phyloP scores from a whole-genome alignment of 1,140 invertebrate species.

The Mamestra configurata region DNA sequence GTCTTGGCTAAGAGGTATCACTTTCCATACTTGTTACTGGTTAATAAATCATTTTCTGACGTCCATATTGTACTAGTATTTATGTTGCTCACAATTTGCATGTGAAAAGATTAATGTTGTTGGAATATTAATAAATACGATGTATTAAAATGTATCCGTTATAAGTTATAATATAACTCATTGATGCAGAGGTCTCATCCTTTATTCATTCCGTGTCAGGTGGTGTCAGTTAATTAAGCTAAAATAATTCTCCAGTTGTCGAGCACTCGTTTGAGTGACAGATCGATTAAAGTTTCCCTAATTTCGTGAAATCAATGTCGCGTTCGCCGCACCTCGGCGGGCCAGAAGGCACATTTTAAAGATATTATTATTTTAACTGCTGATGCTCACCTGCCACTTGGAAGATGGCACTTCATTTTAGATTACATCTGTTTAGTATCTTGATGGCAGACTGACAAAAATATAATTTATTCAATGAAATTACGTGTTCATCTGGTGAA shows the following conservation, averaged over 20 bases:
- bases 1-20: not conserved
- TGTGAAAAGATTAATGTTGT: conserved; percentile 7
- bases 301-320: conserved; percentile 54
- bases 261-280: conserved; percentile 55
- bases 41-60: not conserved
- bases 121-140: not conserved
- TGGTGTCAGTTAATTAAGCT: conserved; percentile 48
- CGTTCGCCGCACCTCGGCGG: conserved; percentile 9
- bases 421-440: conserved; percentile 42
- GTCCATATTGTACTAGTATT: not conserved
- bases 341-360: conserved; percentile 30
- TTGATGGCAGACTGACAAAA: not conserved
- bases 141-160: not conserved
- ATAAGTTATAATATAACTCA: not conserved
- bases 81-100: conserved; percentile 7
- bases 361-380: conserved; percentile 48
- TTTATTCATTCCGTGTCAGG: conserved; percentile 32
- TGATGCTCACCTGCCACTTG: conserved; percentile 50
- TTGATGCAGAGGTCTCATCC: conserved; percentile 18
- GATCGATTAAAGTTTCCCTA: conserved; percentile 62
- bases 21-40: conserved; percentile 7
- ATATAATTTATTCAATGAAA: conserved; percentile 20
- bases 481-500: not conserved
- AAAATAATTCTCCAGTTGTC: conserved; percentile 51
- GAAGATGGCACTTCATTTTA: conserved; percentile 44